These are phyloP conservation scores for Lasioglossum zephyrum DNA, from an alignment of 2,888 invertebrate species.

Conservation along the genomic window DNA sequence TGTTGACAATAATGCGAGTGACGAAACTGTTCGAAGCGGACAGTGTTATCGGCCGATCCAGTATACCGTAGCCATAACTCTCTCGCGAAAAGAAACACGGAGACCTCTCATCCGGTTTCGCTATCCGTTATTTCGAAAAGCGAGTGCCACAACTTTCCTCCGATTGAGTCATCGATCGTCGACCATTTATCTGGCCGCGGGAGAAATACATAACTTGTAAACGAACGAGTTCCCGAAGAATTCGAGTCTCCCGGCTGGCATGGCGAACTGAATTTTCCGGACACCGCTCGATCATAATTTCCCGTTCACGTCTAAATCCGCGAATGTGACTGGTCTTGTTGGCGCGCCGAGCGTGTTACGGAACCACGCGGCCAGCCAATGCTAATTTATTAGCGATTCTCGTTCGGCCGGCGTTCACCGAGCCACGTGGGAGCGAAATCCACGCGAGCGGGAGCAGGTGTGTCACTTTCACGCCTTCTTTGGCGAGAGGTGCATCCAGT, in stretches of 20 bases:
- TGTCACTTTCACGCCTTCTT: slow-evolving; percentile 64
- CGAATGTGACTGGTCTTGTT: slow-evolving; percentile 27
- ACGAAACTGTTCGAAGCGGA: too few species aligned
- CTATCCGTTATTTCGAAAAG: background rate
- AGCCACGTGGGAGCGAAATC: slow-evolving; percentile 4
- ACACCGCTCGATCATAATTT: slow-evolving; percentile 32
- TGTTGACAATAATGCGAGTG: too few species aligned
- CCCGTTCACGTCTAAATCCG: slow-evolving; percentile 37
- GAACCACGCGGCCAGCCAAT: slow-evolving; percentile 19
- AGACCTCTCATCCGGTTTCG: background rate
- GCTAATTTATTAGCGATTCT: slow-evolving; percentile 54
- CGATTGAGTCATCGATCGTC: background rate
- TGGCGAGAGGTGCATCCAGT: slow-evolving; percentile 52
- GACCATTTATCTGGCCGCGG: background rate
- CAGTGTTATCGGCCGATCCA: too few species aligned
- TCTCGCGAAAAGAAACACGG: too few species aligned
- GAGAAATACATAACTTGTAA: background rate
- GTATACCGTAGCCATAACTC: too few species aligned
- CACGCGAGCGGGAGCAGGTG: slow-evolving; percentile 39
- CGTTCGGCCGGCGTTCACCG: background rate
- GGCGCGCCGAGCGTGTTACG: slow-evolving; percentile 1
- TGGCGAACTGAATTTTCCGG: background rate
- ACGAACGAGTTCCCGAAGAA: background rate
- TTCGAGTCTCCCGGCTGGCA: background rate
- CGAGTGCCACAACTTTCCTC: background rate